Conservation (phyloP, 2,797 vertebrate species). For the Glyptemys insculpta region DNA sequence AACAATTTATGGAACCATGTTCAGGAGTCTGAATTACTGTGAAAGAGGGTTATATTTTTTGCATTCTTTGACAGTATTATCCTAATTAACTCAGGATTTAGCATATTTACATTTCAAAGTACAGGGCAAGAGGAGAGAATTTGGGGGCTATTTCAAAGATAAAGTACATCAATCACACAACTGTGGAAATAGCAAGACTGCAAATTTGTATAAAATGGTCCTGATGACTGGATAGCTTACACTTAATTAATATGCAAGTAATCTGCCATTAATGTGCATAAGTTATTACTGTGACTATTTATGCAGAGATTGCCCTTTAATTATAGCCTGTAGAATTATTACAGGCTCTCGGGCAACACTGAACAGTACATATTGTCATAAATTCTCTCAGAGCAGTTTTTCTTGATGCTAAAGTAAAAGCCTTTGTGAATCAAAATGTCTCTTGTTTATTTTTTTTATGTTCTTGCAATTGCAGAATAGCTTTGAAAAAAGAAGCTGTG, state of each 20-base stretch:
- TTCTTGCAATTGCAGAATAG: neutral
- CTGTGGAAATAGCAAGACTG: slow-evolving; percentile 38
- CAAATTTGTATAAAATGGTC: slow-evolving; percentile 54
- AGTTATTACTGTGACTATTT: slow-evolving; percentile 48
- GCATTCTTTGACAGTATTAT: neutral
- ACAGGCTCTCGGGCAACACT: neutral
- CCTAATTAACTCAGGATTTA: slow-evolving; percentile 3
- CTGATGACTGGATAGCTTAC: slow-evolving; percentile 12
- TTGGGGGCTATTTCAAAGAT: slow-evolving; percentile 29
- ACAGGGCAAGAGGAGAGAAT: neutral
- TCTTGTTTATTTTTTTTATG: neutral
- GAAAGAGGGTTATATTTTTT: neutral
- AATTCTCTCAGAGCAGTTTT: neutral
- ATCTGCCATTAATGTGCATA: neutral
- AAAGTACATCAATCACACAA: slow-evolving; percentile 51
- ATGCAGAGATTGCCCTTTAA: slow-evolving; percentile 26
- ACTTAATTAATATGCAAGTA: slow-evolving; percentile 45
- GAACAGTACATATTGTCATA: neutral
- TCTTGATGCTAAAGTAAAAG: neutral
- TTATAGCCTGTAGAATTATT: slow-evolving; percentile 9
- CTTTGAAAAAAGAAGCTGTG: neutral
- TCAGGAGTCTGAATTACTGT: neutral
- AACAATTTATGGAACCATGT: neutral
- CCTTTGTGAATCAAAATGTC: neutral
- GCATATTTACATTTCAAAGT: slow-evolving; percentile 24